These are phyloP conservation scores for Argyresthia albistria DNA, from an alignment of 2,888 invertebrate genomes.

Conservation along the genomic window DNA sequence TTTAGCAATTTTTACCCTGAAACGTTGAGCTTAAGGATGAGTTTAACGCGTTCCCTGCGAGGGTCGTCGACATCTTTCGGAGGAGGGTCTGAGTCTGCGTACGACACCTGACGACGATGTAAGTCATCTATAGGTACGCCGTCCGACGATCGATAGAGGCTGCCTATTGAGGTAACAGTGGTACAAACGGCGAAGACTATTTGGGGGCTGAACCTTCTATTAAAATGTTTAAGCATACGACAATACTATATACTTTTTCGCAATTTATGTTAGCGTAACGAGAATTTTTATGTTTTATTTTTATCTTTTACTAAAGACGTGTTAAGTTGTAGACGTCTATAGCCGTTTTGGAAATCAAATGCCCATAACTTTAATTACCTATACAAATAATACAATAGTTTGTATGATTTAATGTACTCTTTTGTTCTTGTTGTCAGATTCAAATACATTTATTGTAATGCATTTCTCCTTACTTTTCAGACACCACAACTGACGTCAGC, in stretches of 20 bases:
- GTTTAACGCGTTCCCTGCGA: constrained; percentile 19
- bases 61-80: constrained; percentile 27
- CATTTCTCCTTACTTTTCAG: constrained; percentile 10
- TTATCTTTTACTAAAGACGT: background rate
- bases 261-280: background rate
- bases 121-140: constrained; percentile 7
- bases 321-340: constrained; percentile 14
- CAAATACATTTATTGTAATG: background rate
- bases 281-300: background rate
- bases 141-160: constrained; percentile 5
- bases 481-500: constrained; percentile 22
- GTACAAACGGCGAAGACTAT: no score
- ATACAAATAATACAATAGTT: no score
- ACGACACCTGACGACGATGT: constrained; percentile 4
- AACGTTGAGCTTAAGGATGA: constrained; percentile 18
- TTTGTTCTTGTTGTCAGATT: no score
- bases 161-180: constrained; percentile 2
- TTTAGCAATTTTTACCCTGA: constrained; percentile 43
- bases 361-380: constrained; percentile 3
- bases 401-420: no score
- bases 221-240: background rate
- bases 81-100: constrained; percentile 6
- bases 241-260: background rate
- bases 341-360: constrained; percentile 23
- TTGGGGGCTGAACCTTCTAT: background rate